A percentile compares a stretch with the other conserved stretches of the same genome.
Evolutionary conservation across 2,113 vertebrate genomes (phyloP).

Genomic region (Halichoerus grypus): DNA sequence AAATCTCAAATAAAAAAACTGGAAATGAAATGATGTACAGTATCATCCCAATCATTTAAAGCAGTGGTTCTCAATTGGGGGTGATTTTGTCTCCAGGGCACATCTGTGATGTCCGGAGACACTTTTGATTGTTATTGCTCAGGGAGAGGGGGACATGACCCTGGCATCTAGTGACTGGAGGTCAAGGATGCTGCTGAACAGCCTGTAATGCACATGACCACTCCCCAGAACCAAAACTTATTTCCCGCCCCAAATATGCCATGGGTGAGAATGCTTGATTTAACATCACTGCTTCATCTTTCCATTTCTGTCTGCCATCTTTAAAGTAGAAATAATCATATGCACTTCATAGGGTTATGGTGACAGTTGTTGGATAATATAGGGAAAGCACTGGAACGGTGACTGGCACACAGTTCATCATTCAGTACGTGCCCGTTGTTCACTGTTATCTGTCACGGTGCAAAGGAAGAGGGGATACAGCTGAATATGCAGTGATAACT

Average conservation of each 20-base stretch:
- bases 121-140: background rate
- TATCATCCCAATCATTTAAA: background rate
- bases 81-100: background rate
- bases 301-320: background rate
- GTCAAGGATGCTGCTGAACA: background rate
- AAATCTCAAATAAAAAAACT: background rate
- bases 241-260: too few relatives aligned
- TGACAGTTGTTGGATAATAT: background rate
- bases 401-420: background rate
- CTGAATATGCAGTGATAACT: too few relatives aligned
- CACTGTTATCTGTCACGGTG: too few relatives aligned
- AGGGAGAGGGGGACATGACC: background rate
- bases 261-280: background rate
- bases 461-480: background rate
- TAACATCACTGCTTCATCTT: background rate
- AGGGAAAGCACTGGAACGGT: background rate
- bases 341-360: background rate
- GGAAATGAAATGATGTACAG: background rate
- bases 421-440: background rate
- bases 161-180: background rate
- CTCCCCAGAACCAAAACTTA: background rate
- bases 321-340: background rate
- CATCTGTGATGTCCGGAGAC: background rate
- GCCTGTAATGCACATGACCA: background rate
- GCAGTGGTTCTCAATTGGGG: accelerated